Evolutionary conservation across 1,140 invertebrate species (phyloP).

Genomic region (Psilanteris sp.): DNA sequence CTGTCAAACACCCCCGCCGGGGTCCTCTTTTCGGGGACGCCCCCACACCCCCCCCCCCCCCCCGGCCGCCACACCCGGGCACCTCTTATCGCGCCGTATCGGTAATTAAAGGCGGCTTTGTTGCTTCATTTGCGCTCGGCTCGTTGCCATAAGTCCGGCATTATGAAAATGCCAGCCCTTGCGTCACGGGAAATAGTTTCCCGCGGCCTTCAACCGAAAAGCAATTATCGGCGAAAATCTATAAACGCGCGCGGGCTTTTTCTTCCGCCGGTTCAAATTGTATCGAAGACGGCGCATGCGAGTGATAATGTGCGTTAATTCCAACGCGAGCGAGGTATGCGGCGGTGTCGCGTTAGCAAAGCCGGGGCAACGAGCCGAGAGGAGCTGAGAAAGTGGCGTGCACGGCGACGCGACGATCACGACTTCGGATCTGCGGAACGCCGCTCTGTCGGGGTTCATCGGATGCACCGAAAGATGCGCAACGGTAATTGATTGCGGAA

Average conservation of each 20-base stretch:
- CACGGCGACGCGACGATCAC: conserved; percentile 46
- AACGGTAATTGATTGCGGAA: conserved; percentile 57
- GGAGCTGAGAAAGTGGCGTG: conserved; percentile 55
- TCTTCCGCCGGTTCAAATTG: conserved; percentile 16
- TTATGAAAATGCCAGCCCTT: conserved; percentile 3
- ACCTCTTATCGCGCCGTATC: conserved; percentile 37
- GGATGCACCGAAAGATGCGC: conserved; percentile 42
- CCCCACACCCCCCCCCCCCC: too few relatives aligned
- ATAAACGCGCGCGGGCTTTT: neutral
- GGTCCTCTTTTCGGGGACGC: too few relatives aligned
- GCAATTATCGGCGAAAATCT: too few relatives aligned
- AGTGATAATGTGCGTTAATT: conserved; percentile 58
- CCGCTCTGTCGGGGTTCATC: conserved; percentile 43
- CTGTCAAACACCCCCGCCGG: too few relatives aligned
- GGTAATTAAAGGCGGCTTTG: conserved; percentile 30
- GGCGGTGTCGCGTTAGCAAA: conserved; percentile 45
- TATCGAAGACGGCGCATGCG: conserved; percentile 23
- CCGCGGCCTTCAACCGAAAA: too few relatives aligned
- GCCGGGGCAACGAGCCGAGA: conserved; percentile 16
- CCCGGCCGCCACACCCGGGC: too few relatives aligned
- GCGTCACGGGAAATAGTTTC: neutral
- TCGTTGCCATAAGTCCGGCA: too few relatives aligned
- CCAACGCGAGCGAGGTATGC: conserved; percentile 29
- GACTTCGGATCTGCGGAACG: conserved; percentile 39
- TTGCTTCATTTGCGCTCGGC: conserved; percentile 19